Evolutionary conservation across 1,140 invertebrate species (phyloP), one percentile per base, ranked within the genome.

Genomic region (Atta cephalotes): DNA sequence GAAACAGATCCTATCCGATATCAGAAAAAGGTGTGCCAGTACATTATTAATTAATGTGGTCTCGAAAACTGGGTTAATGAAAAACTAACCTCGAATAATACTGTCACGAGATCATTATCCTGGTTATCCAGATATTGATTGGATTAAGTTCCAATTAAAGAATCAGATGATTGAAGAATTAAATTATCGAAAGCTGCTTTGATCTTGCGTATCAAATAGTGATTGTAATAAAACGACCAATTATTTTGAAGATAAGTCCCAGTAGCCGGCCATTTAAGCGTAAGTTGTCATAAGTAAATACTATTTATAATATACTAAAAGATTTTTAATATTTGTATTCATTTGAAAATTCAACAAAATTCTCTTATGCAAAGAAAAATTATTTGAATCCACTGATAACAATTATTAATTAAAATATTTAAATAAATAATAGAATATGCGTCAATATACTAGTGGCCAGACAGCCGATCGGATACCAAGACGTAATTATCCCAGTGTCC

Each of bases 21-120:
- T 39, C 16, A 39, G 28, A 76, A 76, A 74, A 60, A 60, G 35
- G n/a, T 60, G 18, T 4, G 56, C 6, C 10, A 5, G 39, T 74
- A 39, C 4, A 39, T 39, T 39, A 76, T 60, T 76, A 60, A 60
- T 7, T 60, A 56, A 21, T n/a, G 4, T 63, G 10, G 9, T 78
- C 21, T 49, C 25, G 18, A 78, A 65, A 78, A 78, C 12, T 49
- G 6, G 39, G 60, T 78, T 39, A 28, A 78, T 28, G 35, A 78
- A 63, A 78, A 63, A 49, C 9, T 78, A 14, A 63, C 9, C 35
- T 78, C 14, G 39, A 39, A 9, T n/a, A 60, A 74, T 21, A 25
- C 3, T 25, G 49, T 63, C 10, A 65, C 45, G 10, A 31, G 16
- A 14, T n/a, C n/a, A 9, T 65, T 45, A 45, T 45, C 1, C n/a